These are phyloP conservation scores for Emberiza fucata DNA, from an alignment of 2,113 vertebrate species.

Conservation along the genomic window DNA sequence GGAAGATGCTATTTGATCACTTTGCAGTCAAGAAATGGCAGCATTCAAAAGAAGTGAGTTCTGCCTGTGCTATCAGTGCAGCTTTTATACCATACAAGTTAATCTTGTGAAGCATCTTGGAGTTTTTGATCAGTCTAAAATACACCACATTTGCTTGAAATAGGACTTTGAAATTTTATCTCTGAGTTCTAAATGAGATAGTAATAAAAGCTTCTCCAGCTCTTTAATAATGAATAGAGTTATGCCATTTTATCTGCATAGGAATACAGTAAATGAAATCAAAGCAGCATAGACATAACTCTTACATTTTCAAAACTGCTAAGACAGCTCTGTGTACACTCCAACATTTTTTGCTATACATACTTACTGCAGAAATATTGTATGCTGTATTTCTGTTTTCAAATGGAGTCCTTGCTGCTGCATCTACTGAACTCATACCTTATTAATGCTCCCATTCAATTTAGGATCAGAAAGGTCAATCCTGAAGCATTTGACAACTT, in stretches of 20 bases:
- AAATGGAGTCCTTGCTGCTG: background rate
- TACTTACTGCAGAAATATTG: background rate
- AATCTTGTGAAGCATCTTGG: background rate
- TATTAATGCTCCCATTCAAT: background rate
- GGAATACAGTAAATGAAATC: constrained; percentile 21
- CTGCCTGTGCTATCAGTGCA: background rate
- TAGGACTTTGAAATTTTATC: constrained; percentile 46
- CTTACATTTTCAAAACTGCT: background rate
- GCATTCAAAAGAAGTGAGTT: background rate
- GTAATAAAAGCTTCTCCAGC: constrained; percentile 19
- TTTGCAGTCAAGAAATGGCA: background rate
- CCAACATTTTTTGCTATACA: background rate
- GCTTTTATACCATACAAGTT: constrained; percentile 13
- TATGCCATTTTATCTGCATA: constrained; percentile 28
- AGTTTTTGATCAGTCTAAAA: constrained; percentile 51
- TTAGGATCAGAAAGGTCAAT: background rate
- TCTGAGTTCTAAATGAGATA: constrained; percentile 38
- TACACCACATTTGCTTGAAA: constrained; percentile 34
- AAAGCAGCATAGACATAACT: background rate
- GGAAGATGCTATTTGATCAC: background rate
- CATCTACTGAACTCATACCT: background rate
- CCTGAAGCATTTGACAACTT: background rate
- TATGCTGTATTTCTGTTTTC: background rate
- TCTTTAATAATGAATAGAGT: constrained; percentile 48
- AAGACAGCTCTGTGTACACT: background rate